Evolutionary conservation across 2,113 vertebrate species (phyloP), one percentile per base, ranked within the genome.

Genomic region (Rhipidura dahli): DNA sequence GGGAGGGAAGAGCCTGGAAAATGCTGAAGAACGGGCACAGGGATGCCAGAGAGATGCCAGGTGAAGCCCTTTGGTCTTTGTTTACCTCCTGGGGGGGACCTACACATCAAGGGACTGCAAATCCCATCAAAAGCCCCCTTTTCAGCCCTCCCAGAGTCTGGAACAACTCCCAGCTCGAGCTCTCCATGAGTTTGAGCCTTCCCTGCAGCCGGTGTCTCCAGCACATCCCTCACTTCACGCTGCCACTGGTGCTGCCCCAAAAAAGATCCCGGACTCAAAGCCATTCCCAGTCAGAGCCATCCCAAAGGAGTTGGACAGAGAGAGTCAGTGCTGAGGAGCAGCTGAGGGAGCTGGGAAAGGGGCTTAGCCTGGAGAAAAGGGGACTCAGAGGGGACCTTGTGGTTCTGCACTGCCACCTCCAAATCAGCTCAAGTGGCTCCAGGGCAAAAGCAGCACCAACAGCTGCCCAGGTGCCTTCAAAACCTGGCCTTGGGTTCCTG

Each of bases 151-250:
- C 23, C 24, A 11, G 24, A 2, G 53, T 3, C 47, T 19, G 53
- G 13, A 68, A 23, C 8, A 59, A 27, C 39, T 37, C 28, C 40
- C 56, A 57, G n/a, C 37, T 31, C 0, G 0, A 44, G 50, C 5
- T 11, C 44, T 18, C 56, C 5, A 4, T 2, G 23, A 17, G 30
- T 51, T 6, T 45, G 56, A 91, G 42, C 47, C 37, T 35, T 15
- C 63, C 59, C 39, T 28, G 15, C 6, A 15, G 26, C 8, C 1
- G 0, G 13, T 16, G 56, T 35, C 83, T 40, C 39, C 68, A 57
- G 65, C 73, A 14, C 2, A 1, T 8, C 53, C 70, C 54, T 56
- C 44, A 4, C 35, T 15, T 14, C 3, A 2, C 1, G 0, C 50
- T 39, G 77, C 61, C 15, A 1, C 77, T 9, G 13, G 40, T 56